A percentile compares a stretch with the other conserved stretches of the same genome.
These are phyloP conservation scores for Leptura quadrifasciata DNA, from an alignment of 2,888 invertebrate genomes.

Conservation along the genomic window DNA sequence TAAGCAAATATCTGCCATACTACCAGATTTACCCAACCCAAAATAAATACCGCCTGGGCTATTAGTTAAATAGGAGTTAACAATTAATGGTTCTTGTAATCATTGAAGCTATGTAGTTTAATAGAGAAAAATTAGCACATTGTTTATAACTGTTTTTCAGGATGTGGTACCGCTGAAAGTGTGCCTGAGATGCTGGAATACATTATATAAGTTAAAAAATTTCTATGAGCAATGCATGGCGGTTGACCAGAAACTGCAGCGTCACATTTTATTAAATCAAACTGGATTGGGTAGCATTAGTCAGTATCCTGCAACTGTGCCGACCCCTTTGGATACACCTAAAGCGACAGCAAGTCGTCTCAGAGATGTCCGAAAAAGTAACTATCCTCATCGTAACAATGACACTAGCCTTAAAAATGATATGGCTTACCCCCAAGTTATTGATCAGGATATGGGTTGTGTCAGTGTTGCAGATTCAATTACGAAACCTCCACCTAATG, in stretches of 20 bases:
- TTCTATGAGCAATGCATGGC: constrained; percentile 20
- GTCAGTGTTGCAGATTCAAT: neutral
- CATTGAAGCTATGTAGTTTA: too few species aligned
- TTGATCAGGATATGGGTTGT: neutral
- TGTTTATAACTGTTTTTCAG: neutral
- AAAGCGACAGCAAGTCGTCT: neutral
- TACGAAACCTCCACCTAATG: neutral
- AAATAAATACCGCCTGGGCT: too few species aligned
- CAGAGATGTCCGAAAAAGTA: neutral
- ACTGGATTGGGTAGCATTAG: neutral
- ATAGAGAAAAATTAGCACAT: neutral
- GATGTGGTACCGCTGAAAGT: constrained; percentile 24
- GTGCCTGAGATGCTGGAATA: constrained; percentile 37
- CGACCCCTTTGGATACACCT: neutral
- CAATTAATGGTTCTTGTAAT: too few species aligned
- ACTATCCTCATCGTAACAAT: neutral
- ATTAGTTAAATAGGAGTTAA: too few species aligned
- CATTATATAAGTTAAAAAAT: neutral
- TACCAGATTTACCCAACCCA: too few species aligned
- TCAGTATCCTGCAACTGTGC: neutral
- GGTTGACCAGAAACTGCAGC: constrained; percentile 16
- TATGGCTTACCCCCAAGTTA: neutral
- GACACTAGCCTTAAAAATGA: neutral
- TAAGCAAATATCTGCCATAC: too few species aligned
- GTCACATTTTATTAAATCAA: neutral